phyloP scores from a whole-genome alignment of 2,113 vertebrate genomes.

The Brachyistius frenatus region DNA sequence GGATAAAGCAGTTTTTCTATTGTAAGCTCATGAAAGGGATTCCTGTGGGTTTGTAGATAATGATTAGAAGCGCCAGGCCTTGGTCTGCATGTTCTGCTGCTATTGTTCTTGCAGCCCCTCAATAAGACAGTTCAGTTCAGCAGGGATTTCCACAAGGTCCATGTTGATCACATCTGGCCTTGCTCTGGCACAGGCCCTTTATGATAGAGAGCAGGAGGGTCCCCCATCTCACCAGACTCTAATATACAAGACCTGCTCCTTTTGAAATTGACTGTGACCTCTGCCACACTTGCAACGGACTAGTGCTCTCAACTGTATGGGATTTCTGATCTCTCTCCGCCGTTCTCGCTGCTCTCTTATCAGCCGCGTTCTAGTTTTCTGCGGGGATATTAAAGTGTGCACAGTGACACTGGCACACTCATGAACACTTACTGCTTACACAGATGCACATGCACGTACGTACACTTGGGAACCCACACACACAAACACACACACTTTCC shows the following conservation, averaged over 20 bases:
- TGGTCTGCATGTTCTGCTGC: conserved; percentile 55
- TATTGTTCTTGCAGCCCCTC: conserved; percentile 60
- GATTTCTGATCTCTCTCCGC: conserved; percentile 70
- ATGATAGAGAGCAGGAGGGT: conserved; percentile 79
- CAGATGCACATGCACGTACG: neutral
- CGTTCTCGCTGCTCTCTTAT: conserved; percentile 66
- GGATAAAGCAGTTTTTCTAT: conserved; percentile 8
- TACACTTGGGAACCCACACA: neutral
- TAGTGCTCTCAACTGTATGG: conserved; percentile 77
- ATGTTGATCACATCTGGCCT: conserved; percentile 80
- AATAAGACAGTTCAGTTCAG: conserved; percentile 70
- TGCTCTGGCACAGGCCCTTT: conserved; percentile 67
- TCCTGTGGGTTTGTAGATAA: conserved; percentile 54
- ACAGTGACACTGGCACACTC: conserved; percentile 45
- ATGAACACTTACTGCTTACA: conserved; percentile 35
- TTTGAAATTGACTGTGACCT: conserved; percentile 84
- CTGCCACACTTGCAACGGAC: conserved; percentile 81
- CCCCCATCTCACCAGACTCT: conserved; percentile 77
- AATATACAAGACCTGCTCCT: conserved; percentile 81
- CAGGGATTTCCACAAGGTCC: conserved; percentile 76
- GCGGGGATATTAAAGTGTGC: conserved; percentile 76
- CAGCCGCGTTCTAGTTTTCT: conserved; percentile 73
- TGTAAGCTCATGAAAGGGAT: conserved; percentile 31
- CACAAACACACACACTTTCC: neutral
- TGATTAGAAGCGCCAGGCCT: conserved; percentile 38